Evolutionary conservation across 2,113 vertebrate species (phyloP).

Genomic region (Cyprinodon brontotheroides): DNA sequence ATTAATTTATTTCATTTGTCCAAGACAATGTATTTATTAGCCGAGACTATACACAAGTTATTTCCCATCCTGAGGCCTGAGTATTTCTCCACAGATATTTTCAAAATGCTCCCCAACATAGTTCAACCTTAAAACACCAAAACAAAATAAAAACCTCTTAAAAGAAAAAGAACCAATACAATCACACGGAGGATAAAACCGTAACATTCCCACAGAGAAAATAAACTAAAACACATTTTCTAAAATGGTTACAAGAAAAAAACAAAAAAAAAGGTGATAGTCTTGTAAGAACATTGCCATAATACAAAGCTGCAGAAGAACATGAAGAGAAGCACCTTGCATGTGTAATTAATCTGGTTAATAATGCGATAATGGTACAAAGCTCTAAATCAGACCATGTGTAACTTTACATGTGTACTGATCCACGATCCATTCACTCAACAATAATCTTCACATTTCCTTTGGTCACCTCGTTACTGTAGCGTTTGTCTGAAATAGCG

Average conservation of each 20-base stretch:
- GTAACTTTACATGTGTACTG: conserved; percentile 39
- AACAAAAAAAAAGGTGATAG: conserved; percentile 35
- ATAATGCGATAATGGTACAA: conserved; percentile 55
- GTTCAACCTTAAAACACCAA: conserved; percentile 42
- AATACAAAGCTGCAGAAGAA: conserved; percentile 61
- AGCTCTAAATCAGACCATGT: conserved; percentile 47
- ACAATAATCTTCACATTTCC: conserved; percentile 59
- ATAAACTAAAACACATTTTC: conserved; percentile 37
- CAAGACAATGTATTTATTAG: conserved; percentile 61
- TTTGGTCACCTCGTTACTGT: conserved; percentile 49
- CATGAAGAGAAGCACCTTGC: conserved; percentile 63
- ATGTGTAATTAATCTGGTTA: conserved; percentile 56
- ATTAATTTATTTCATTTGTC: conserved; percentile 71
- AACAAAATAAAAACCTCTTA: conserved; percentile 34
- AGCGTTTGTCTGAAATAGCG: conserved; percentile 48
- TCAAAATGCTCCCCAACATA: conserved; percentile 37
- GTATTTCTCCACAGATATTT: conserved; percentile 48
- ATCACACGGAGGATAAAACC: conserved; percentile 23
- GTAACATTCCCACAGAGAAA: conserved; percentile 28
- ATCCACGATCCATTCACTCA: conserved; percentile 45
- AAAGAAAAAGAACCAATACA: conserved; percentile 37
- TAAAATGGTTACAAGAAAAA: conserved; percentile 25
- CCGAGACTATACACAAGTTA: conserved; percentile 71
- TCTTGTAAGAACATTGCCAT: conserved; percentile 58
- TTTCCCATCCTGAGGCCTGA: conserved; percentile 67